phyloP scores from a whole-genome alignment of 2,797 vertebrate species.

The Acanthurus tractus region DNA sequence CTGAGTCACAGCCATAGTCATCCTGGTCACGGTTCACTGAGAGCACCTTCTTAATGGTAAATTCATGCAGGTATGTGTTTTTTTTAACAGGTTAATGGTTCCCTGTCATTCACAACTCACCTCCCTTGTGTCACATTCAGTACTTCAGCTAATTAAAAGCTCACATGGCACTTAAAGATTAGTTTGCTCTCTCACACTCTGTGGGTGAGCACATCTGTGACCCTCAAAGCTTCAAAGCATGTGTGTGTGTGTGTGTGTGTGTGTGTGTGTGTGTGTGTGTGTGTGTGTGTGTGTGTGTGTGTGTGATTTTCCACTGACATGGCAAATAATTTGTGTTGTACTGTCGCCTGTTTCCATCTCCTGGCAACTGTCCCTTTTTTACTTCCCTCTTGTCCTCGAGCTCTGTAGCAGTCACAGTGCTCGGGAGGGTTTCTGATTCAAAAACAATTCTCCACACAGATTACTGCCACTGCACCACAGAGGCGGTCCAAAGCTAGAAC shows the following conservation, averaged over 20 bases:
- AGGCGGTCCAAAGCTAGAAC: constrained; percentile 7
- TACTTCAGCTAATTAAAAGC: constrained; percentile 61
- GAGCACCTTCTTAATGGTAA: constrained; percentile 32
- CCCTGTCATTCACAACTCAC: constrained; percentile 57
- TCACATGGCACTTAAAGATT: constrained; percentile 51
- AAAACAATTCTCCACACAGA: constrained; percentile 58
- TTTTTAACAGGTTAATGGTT: constrained; percentile 66
- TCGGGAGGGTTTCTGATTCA: constrained; percentile 52
- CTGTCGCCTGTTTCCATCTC: constrained; percentile 51
- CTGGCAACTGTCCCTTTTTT: constrained; percentile 50
- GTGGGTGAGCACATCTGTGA: constrained; percentile 46
- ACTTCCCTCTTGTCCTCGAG: constrained; percentile 42
- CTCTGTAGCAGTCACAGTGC: constrained; percentile 38
- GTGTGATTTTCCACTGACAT: constrained; percentile 60
- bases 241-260: too few species aligned
- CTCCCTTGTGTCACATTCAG: constrained; percentile 52
- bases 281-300: background rate
- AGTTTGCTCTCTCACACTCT: constrained; percentile 34
- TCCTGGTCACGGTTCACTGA: constrained; percentile 46
- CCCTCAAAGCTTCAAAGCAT: constrained; percentile 19
- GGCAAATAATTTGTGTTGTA: constrained; percentile 26
- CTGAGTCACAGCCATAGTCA: constrained; percentile 22
- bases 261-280: too few species aligned
- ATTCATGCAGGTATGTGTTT: constrained; percentile 47
- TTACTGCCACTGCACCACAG: constrained; percentile 43